Base-by-base conservation (phyloP, 2,797 vertebrate species). In the Sebastes variabilis region DNA sequence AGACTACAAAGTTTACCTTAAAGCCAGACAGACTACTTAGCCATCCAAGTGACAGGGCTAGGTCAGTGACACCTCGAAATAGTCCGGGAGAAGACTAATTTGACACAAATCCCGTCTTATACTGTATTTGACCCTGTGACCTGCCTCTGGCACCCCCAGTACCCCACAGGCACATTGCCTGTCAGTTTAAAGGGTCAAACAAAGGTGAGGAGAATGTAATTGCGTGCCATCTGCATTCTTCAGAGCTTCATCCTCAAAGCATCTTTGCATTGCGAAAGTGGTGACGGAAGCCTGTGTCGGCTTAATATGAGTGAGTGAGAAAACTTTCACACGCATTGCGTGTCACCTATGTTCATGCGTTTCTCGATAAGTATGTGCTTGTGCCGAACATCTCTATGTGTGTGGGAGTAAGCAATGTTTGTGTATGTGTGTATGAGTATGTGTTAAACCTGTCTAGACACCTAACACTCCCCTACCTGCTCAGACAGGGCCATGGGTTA, bases 401-500 rank as follows among this genome's bases (percentile, higher is more conserved):
- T 89, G 85, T 89, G 88, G 30, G 73, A 82, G 81, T 32, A 14
- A 77, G 82, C 42, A 65, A 72, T 81, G 86, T 85, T 87, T 91
- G 87, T 72, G 62, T 88, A 66, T 78, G 79, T 74, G 85, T 89
- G 77, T 80, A 62, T 88, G 79, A 90, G 87, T 86, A 89, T 88
- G 93, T 91, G 94, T 92, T 96, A 95, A 95, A 95, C 94, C 87
- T 73, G 85, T 88, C 82, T 87, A 93, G 94, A 94, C 95, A 94
- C 92, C 93, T 90, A 92, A 92, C 93, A 85, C 91, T 92, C 84
- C 87, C 87, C 87, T 94, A 95, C 95, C 95, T 96, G 95, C 94
- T 93, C 92, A 95, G 92, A 94, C 95, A 95, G 89, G 91, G 95
- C 94, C 87, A 92, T 83, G 85, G 95, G 95, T 96, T 96, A 96